Evolutionary conservation across 2,888 invertebrate species (phyloP), one percentile per base, ranked within the genome.

Genomic region (Nomada ruficornis): DNA sequence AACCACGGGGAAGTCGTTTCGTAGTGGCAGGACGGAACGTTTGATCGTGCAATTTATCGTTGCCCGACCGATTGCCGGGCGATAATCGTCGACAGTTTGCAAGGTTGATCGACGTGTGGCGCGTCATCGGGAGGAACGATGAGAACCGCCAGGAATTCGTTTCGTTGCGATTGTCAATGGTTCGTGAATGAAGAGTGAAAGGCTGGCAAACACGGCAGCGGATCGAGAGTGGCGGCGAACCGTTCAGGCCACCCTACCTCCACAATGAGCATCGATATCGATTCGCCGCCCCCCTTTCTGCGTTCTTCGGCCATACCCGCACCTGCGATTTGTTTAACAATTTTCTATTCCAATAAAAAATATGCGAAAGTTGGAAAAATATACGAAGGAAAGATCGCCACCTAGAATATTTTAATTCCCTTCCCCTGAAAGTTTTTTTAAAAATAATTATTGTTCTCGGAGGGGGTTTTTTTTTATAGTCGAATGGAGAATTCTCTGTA

Each of bases 131-230:
- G 2, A 63, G n/a, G 57, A 62, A 23, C 68, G 57, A 69, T 29
- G 59, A 57, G 75, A 42, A 60, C 63, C 47, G 57, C 10, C 59
- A 44, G 42, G 71, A 76, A 69, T 76, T 80, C 76, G 42, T 76
- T 76, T 80, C 64, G 72, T 76, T 47, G 52, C 65, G 72, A 71
- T 69, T 69, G 71, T 69, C 76, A 60, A 55, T 64, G 80, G 59
- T 62, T 77, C 69, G 80, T 80, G 80, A 82, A 82, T 82, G 81
- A 67, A 82, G 78, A 76, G 76, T 76, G 69, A 76, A 68, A 80
- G 80, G 64, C 29, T 76, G 76, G 63, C 55, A 57, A 60, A 72
- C 71, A 29, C 75, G 55, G 54, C 59, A 36, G 20, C 36, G 65
- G 69, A 68, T 29, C 26, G n/a, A 64, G 67, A 72, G 72, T 54